These are phyloP conservation scores for Aix galericulata DNA, from an alignment of 2,113 vertebrate genomes.

Conservation along the genomic window DNA sequence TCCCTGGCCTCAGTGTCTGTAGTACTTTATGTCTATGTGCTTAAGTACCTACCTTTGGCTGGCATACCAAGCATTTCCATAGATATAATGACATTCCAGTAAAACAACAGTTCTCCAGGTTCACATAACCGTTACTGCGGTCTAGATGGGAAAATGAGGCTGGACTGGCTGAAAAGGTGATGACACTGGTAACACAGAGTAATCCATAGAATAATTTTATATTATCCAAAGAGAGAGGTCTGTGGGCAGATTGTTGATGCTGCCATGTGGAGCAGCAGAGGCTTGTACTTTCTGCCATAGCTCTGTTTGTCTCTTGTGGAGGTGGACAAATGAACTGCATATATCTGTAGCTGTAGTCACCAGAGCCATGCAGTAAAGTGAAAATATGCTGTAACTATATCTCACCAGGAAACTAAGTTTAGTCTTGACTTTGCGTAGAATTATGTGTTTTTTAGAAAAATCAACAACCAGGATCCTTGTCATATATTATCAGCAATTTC, in stretches of 20 bases:
- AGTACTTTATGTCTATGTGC: neutral
- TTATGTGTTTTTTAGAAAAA: neutral
- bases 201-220: accelerated
- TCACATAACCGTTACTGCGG: accelerated
- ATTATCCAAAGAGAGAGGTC: neutral
- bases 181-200: neutral
- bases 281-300: neutral
- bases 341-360: no score
- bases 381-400: neutral
- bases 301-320: neutral
- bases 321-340: neutral
- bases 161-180: neutral
- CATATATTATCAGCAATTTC: neutral
- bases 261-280: accelerated
- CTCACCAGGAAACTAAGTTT: neutral
- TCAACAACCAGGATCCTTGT: neutral
- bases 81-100: neutral
- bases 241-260: neutral
- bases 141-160: neutral
- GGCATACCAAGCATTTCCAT: neutral
- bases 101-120: neutral
- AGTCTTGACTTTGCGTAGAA: neutral
- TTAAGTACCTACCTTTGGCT: no score
- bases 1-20: neutral
- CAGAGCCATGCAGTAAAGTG: neutral